Conservation (phyloP, 1,140 invertebrate genomes). For the Drosophila nigromelanica region DNA sequence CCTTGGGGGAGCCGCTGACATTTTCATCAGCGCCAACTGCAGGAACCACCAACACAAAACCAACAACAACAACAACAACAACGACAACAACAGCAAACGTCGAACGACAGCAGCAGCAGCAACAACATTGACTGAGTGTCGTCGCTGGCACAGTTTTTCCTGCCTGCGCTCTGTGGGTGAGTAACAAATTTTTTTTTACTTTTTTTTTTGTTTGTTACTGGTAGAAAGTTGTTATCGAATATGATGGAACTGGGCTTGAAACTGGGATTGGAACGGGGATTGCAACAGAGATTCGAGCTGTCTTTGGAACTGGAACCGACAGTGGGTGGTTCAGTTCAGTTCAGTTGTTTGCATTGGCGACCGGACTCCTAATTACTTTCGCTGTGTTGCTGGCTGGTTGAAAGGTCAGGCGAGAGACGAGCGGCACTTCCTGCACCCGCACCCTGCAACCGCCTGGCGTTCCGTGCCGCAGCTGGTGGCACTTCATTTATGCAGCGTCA, state of each 20-base stretch:
- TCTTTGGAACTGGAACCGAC: constrained; percentile 3
- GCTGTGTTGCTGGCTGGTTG: constrained; percentile 38
- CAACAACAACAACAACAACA: constrained; percentile 37
- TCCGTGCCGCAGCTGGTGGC: constrained; percentile 7
- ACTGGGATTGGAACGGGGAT: constrained; percentile 4
- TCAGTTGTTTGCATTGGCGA: constrained; percentile 28
- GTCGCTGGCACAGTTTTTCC: constrained; percentile 70
- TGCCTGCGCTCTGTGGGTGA: constrained; percentile 67
- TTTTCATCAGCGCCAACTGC: constrained; percentile 61
- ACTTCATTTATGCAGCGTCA: constrained; percentile 61
- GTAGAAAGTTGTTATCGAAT: constrained; percentile 80
- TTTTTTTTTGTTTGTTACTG: constrained; percentile 29
- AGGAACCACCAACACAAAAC: constrained; percentile 46
- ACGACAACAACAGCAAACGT: constrained; percentile 36
- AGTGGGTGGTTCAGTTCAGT: constrained; percentile 44
- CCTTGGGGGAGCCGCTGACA: constrained; percentile 78
- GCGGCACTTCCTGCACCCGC: constrained; percentile 20
- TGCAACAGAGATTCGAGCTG: not conserved
- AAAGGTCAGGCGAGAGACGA: constrained; percentile 56
- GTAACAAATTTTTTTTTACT: constrained; percentile 31
- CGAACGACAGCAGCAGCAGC: constrained; percentile 27
- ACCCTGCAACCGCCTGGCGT: not conserved
- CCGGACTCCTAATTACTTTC: constrained; percentile 43
- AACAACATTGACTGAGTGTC: constrained; percentile 32
- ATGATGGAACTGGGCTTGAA: constrained; percentile 42